phyloP scores from a whole-genome alignment of 2,888 invertebrate species.

The Xestia rhomboidea region DNA sequence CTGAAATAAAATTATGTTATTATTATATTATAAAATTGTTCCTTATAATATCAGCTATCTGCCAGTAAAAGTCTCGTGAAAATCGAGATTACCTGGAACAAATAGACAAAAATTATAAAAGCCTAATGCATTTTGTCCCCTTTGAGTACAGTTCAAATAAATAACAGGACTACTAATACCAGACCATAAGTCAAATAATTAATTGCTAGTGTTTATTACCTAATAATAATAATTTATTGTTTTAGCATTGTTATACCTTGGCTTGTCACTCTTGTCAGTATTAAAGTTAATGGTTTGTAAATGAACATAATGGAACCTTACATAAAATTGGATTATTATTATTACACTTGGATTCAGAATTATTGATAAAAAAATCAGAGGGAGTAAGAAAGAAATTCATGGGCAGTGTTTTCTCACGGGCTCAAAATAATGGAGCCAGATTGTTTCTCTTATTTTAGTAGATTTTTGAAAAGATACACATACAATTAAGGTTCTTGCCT shows the following conservation, averaged over 20 bases:
- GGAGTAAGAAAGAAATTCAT: not conserved
- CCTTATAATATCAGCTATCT: no score
- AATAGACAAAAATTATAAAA: no score
- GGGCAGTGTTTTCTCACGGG: not conserved
- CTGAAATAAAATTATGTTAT: no score
- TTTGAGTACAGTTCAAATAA: not conserved
- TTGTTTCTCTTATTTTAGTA: not conserved
- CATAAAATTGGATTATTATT: not conserved
- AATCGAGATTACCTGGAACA: no score
- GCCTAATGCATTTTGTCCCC: not conserved
- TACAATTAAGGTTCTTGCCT: not conserved
- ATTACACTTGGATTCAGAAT: not conserved
- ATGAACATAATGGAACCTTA: not conserved
- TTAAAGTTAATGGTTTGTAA: not conserved
- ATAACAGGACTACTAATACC: not conserved
- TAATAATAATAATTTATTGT: not conserved
- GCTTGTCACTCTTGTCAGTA: not conserved
- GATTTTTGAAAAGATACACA: not conserved
- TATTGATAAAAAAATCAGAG: not conserved
- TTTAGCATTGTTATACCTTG: not conserved
- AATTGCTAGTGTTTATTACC: not conserved
- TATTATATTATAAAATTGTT: no score
- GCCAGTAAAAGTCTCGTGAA: no score
- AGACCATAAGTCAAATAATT: not conserved
- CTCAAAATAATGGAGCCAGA: not conserved